Percentiles rank a stretch among this genome's conserved stretches.
Evolutionary conservation across 1,140 invertebrate genomes (phyloP).

Genomic region (Prorops nasuta): DNA sequence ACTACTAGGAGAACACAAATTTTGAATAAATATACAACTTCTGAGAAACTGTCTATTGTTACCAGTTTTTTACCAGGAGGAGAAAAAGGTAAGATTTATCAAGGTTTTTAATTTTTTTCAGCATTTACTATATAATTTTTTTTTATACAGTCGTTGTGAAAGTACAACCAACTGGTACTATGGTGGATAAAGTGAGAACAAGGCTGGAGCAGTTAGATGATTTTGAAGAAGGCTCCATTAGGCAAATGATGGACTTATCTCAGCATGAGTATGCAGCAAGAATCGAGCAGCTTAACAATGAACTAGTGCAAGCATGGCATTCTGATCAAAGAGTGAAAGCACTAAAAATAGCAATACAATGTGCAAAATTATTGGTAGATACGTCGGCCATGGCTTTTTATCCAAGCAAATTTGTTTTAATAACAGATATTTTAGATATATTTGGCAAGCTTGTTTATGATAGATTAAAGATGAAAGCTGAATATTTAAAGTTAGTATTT

Average conservation of each 20-base stretch:
- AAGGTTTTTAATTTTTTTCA: slow-evolving; percentile 5
- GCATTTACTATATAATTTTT: background rate
- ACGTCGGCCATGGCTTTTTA: slow-evolving; percentile 90
- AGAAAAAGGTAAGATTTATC: slow-evolving; percentile 67
- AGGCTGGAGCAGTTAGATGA: slow-evolving; percentile 92
- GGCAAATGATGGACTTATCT: slow-evolving; percentile 84
- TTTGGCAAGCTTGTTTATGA: slow-evolving; percentile 93
- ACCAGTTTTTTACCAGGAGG: slow-evolving; percentile 81
- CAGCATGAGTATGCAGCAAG: slow-evolving; percentile 88
- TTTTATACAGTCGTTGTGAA: slow-evolving; percentile 68
- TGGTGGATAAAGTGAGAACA: slow-evolving; percentile 89
- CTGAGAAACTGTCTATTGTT: slow-evolving; percentile 85
- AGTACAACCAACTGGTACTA: slow-evolving; percentile 65
- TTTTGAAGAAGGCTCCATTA: slow-evolving; percentile 85
- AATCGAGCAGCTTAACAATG: slow-evolving; percentile 87
- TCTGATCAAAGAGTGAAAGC: slow-evolving; percentile 92
- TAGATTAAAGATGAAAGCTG: slow-evolving; percentile 77
- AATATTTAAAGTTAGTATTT: slow-evolving; percentile 60
- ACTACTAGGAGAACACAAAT: slow-evolving; percentile 68
- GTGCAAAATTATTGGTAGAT: slow-evolving; percentile 88
- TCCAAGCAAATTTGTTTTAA: slow-evolving; percentile 95
- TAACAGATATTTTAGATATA: slow-evolving; percentile 93
- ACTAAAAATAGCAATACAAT: slow-evolving; percentile 93
- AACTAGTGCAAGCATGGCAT: slow-evolving; percentile 88
- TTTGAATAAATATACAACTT: slow-evolving; percentile 86